These are phyloP conservation scores for Pelvicachromis taeniatus DNA, from an alignment of 2,113 vertebrate species.

Conservation along the genomic window DNA sequence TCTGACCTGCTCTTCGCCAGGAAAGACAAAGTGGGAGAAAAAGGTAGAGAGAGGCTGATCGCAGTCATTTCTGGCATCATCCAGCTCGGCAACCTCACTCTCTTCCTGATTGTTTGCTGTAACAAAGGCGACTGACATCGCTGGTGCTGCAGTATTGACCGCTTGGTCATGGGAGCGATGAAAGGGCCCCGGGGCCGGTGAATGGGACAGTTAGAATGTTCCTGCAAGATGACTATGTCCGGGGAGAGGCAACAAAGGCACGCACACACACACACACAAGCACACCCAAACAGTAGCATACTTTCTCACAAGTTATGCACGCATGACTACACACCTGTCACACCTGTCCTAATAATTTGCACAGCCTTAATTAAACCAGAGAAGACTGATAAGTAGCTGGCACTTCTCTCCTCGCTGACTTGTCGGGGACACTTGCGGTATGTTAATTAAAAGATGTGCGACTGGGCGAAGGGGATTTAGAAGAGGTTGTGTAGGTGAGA, in stretches of 20 bases:
- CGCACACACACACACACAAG: background rate
- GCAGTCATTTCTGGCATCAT: conserved; percentile 72
- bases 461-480: background rate
- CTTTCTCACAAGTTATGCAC: background rate
- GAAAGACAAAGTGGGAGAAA: conserved; percentile 24
- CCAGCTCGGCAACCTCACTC: conserved; percentile 49
- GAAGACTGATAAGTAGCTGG: background rate
- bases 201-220: conserved; percentile 65
- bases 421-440: background rate
- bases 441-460: conserved; percentile 21
- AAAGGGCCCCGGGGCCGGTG: conserved; percentile 24
- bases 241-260: background rate
- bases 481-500: background rate
- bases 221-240: conserved; percentile 64
- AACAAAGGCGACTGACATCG: conserved; percentile 64
- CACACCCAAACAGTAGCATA: background rate
- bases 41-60: conserved; percentile 41
- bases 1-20: conserved; percentile 4
- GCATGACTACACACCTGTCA: background rate
- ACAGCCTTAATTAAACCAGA: conserved; percentile 7
- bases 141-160: conserved; percentile 61
- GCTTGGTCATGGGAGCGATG: conserved; percentile 32
- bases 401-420: background rate
- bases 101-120: conserved; percentile 66
- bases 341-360: conserved; percentile 11